A percentile compares a stretch with the other conserved stretches of the same genome.
phyloP scores from a whole-genome alignment of 2,888 invertebrate genomes.

The Chalcosyrphus nemorum region DNA sequence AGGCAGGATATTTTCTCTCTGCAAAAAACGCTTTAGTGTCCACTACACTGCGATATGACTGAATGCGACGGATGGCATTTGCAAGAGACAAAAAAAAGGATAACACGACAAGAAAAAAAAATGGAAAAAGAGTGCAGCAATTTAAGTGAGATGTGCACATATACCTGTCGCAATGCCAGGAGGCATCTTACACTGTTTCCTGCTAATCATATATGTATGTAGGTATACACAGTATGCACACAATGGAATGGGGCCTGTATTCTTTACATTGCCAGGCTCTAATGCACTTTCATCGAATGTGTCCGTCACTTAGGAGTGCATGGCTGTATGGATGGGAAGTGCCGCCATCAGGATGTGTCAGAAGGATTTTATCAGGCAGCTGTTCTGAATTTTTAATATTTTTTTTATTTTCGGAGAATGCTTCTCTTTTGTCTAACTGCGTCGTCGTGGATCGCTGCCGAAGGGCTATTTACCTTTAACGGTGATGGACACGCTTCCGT shows the following conservation, averaged over 20 bases:
- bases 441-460: neutral
- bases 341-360: conserved; percentile 25
- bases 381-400: conserved; percentile 6
- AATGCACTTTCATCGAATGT: conserved; percentile 14
- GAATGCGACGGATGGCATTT: conserved; percentile 4
- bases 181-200: conserved; percentile 31
- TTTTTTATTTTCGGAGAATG: neutral
- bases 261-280: neutral
- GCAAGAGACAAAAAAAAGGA: conserved; percentile 11
- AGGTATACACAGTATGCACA: too few species aligned
- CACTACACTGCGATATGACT: conserved; percentile 23
- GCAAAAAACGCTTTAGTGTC: conserved; percentile 15
- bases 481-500: neutral
- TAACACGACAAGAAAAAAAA: too few species aligned
- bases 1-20: conserved; percentile 2
- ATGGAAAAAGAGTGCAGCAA: neutral
- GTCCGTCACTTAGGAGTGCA: neutral
- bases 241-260: neutral
- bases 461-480: conserved; percentile 9
- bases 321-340: neutral
- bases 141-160: conserved; percentile 12
- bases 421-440: neutral
- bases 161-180: conserved; percentile 30
- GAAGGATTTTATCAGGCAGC: conserved; percentile 14
- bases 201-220: conserved; percentile 51